These are phyloP conservation scores for Macquaria australasica DNA, from an alignment of 2,113 vertebrate species.

Conservation along the genomic window DNA sequence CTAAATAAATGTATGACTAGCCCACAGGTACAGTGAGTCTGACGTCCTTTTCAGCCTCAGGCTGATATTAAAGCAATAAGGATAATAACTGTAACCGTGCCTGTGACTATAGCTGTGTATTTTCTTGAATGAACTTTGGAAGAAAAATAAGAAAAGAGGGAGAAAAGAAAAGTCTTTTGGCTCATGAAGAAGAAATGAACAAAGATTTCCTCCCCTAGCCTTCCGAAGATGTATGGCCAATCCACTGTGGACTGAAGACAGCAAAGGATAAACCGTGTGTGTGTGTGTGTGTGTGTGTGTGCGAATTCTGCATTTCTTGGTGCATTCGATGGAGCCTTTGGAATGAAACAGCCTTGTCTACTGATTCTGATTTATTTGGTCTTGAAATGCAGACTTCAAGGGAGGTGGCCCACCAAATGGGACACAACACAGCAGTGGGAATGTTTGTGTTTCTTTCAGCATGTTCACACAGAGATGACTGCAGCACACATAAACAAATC, in stretches of 20 bases:
- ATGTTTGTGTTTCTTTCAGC: background rate
- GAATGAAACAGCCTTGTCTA: background rate
- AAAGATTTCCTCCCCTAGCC: background rate
- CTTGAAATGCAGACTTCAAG: slow-evolving; percentile 5
- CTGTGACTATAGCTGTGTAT: background rate
- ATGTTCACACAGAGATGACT: background rate
- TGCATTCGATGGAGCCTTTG: background rate
- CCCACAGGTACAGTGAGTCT: background rate
- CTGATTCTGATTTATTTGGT: background rate
- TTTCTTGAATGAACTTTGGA: background rate
- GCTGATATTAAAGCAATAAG: background rate
- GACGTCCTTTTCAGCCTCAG: background rate
- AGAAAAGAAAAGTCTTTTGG: background rate
- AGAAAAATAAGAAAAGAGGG: background rate
- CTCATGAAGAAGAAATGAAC: no score
- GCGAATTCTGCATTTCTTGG: background rate
- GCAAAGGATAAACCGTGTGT: background rate
- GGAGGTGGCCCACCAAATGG: background rate
- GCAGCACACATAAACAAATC: slow-evolving; percentile 10
- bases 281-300: no score
- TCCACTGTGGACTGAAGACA: background rate
- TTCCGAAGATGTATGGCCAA: background rate
- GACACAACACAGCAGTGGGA: background rate
- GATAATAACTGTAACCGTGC: background rate
- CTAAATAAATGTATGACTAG: background rate